Percentiles rank a stretch among this genome's conserved stretches.
Evolutionary conservation across 1,140 invertebrate genomes (phyloP).

Genomic region (Orchestia grillus): DNA sequence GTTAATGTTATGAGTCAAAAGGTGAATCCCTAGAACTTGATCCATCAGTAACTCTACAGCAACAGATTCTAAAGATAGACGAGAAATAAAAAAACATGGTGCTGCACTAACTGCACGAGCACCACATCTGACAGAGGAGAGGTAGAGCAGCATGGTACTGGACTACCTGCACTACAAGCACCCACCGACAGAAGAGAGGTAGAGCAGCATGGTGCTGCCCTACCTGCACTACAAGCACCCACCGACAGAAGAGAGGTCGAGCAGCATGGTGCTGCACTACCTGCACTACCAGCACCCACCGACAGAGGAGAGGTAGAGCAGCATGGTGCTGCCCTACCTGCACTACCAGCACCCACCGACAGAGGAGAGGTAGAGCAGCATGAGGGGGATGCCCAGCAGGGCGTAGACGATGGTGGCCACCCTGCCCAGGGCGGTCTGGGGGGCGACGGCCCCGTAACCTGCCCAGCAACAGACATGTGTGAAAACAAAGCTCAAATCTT

Average conservation of each 20-base stretch:
- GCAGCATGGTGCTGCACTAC: constrained; percentile 81
- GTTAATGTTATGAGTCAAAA: too few relatives aligned
- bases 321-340: constrained; percentile 78
- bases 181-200: constrained; percentile 83
- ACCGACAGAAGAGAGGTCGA: constrained; percentile 87
- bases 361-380: constrained; percentile 87
- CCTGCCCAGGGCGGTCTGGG: constrained; percentile 82
- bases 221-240: constrained; percentile 50
- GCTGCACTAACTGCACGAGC: background rate
- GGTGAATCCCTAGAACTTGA: too few relatives aligned
- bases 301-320: constrained; percentile 87
- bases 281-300: constrained; percentile 71
- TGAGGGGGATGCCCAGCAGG: constrained; percentile 89
- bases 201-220: constrained; percentile 87
- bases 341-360: constrained; percentile 74
- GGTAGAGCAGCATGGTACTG: constrained; percentile 66
- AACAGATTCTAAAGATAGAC: too few relatives aligned
- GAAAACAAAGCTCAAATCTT: background rate
- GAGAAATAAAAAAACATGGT: background rate
- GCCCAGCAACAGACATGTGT: constrained; percentile 69
- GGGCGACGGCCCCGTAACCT: constrained; percentile 92
- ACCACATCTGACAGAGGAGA: constrained; percentile 81
- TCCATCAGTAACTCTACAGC: too few relatives aligned
- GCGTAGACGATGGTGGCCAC: constrained; percentile 91
- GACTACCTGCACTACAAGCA: constrained; percentile 16